phyloP scores from a whole-genome alignment of 2,113 vertebrate species.

The Mirounga angustirostris region DNA sequence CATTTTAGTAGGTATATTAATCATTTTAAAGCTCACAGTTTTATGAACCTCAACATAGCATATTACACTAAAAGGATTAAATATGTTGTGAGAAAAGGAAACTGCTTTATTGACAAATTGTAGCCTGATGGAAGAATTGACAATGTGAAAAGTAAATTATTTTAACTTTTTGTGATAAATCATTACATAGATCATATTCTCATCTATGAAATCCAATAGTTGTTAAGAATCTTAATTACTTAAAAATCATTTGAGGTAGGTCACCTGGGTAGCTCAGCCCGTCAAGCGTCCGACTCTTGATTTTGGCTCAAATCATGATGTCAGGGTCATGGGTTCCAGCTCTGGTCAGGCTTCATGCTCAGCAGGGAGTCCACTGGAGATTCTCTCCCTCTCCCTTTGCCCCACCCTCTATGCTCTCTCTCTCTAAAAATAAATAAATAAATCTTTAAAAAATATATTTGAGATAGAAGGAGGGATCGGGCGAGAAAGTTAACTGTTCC shows the following conservation, averaged over 20 bases:
- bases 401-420: not conserved
- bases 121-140: not conserved
- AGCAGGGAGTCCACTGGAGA: not conserved
- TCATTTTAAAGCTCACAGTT: constrained; percentile 62
- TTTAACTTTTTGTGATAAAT: constrained; percentile 7
- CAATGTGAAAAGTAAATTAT: constrained; percentile 19
- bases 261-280: not conserved
- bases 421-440: not conserved
- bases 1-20: constrained; percentile 56
- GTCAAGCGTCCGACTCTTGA: not conserved
- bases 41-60: constrained; percentile 58
- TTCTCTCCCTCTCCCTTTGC: not conserved
- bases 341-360: not conserved
- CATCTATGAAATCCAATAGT: not conserved
- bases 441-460: not conserved
- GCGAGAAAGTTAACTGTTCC: rapidly evolving
- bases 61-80: constrained; percentile 68
- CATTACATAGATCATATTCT: not conserved
- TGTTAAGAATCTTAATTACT: not conserved
- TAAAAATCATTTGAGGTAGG: not conserved
- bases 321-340: not conserved
- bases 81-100: not conserved
- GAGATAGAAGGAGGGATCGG: too few species aligned
- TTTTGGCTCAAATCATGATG: not conserved
- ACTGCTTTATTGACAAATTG: constrained; percentile 39